These are phyloP conservation scores for Parauchenoglanis ngamensis DNA, from an alignment of 2,797 vertebrate species.

Conservation along the genomic window DNA sequence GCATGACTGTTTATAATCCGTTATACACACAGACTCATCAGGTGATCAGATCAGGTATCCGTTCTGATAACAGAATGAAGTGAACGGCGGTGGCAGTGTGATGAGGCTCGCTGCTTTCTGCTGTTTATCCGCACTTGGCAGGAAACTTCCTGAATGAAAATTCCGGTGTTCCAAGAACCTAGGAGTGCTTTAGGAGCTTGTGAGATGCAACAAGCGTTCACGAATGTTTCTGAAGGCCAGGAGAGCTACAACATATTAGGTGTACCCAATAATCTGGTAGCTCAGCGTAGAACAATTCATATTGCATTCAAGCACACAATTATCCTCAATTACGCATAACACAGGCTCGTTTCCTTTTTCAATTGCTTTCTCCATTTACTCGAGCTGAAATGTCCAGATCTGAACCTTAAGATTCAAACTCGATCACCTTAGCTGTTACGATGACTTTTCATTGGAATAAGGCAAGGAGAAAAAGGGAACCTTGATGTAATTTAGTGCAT, in stretches of 20 bases:
- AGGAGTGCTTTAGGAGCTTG: no score
- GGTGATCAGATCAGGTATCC: not conserved
- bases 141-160: not conserved
- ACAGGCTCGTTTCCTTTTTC: not conserved
- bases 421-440: constrained; percentile 17
- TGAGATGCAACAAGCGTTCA: not conserved
- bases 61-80: not conserved
- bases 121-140: not conserved
- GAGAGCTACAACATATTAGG: not conserved
- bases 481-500: constrained; percentile 42
- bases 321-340: not conserved
- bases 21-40: not conserved
- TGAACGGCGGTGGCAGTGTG: not conserved
- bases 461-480: constrained; percentile 52
- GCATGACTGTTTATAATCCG: not conserved
- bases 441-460: constrained; percentile 38
- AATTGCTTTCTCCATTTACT: not conserved
- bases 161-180: not conserved
- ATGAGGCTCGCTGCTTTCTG: not conserved
- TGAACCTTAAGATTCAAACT: not conserved
- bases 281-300: not conserved
- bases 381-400: not conserved
- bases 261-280: not conserved
- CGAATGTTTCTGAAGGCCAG: not conserved
- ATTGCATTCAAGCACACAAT: not conserved